Evolutionary conservation across 1,140 invertebrate species (phyloP).

Genomic region (Danaus melanippus): DNA sequence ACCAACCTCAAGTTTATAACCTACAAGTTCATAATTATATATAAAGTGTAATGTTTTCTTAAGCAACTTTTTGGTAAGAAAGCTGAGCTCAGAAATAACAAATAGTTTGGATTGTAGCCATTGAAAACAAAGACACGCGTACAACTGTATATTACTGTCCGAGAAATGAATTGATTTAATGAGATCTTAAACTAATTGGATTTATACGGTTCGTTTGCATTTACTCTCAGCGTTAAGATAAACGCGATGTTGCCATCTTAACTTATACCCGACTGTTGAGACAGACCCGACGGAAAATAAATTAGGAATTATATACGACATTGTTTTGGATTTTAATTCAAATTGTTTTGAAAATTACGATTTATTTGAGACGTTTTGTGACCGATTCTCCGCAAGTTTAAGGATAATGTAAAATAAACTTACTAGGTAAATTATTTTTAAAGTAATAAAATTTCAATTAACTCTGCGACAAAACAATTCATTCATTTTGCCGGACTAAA

Average conservation of each 20-base stretch:
- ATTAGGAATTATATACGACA: slow-evolving; percentile 49
- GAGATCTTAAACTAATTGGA: slow-evolving; percentile 65
- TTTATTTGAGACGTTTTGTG: no score
- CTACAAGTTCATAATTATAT: no score
- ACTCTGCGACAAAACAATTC: no score
- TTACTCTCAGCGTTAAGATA: slow-evolving; percentile 44
- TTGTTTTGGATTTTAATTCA: slow-evolving; percentile 32
- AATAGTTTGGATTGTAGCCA: slow-evolving; percentile 66
- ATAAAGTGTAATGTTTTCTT: slow-evolving; percentile 5
- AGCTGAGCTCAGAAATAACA: slow-evolving; percentile 41
- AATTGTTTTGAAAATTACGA: no score
- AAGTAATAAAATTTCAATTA: no score
- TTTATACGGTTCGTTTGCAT: slow-evolving; percentile 53
- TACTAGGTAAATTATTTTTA: no score
- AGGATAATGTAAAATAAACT: no score
- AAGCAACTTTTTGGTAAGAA: slow-evolving; percentile 26
- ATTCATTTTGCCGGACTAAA: no score
- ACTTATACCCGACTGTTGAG: slow-evolving; percentile 37
- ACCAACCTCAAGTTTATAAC: no score
- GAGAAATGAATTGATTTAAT: slow-evolving; percentile 64
- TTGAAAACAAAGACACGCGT: slow-evolving; percentile 55
- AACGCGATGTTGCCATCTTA: slow-evolving; percentile 41
- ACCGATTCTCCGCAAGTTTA: no score
- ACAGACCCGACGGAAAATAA: slow-evolving; percentile 37
- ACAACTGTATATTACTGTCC: slow-evolving; percentile 55